These are phyloP conservation scores for Acridotheres tristis DNA, from an alignment of 2,797 vertebrate species.

Conservation along the genomic window DNA sequence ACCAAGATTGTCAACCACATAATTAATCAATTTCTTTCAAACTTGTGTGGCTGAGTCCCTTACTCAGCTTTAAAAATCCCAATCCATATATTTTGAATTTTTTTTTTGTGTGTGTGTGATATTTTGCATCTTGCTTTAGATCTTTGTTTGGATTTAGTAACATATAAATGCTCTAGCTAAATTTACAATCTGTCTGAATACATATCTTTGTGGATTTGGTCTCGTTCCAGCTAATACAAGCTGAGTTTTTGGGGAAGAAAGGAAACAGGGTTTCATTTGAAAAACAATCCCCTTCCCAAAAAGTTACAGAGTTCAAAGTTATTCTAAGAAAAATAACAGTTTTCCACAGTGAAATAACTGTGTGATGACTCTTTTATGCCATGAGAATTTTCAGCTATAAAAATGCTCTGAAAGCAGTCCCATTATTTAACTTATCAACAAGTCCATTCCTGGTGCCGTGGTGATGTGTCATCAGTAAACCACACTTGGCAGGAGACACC, in stretches of 20 bases:
- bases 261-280: background rate
- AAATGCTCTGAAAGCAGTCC: constrained; percentile 6
- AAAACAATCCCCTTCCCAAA: constrained; percentile 1
- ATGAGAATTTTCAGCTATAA: constrained; percentile 28
- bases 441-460: background rate
- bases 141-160: constrained; percentile 23
- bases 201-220: background rate
- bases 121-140: background rate
- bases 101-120: background rate
- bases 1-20: background rate
- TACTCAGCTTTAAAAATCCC: constrained; percentile 10
- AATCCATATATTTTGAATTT: background rate
- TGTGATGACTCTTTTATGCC: constrained; percentile 9
- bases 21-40: background rate
- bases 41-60: background rate
- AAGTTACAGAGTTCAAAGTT: constrained; percentile 28
- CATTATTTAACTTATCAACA: constrained; percentile 52
- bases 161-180: background rate
- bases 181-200: constrained; percentile 19
- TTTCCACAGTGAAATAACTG: constrained; percentile 7
- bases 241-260: background rate
- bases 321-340: constrained; percentile 42
- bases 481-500: background rate
- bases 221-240: background rate
- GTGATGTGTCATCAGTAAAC: constrained; percentile 7